Percentiles rank a stretch among this genome's conserved stretches.
phyloP scores from a whole-genome alignment of 2,888 invertebrate species.

The Archips crataeganus region DNA sequence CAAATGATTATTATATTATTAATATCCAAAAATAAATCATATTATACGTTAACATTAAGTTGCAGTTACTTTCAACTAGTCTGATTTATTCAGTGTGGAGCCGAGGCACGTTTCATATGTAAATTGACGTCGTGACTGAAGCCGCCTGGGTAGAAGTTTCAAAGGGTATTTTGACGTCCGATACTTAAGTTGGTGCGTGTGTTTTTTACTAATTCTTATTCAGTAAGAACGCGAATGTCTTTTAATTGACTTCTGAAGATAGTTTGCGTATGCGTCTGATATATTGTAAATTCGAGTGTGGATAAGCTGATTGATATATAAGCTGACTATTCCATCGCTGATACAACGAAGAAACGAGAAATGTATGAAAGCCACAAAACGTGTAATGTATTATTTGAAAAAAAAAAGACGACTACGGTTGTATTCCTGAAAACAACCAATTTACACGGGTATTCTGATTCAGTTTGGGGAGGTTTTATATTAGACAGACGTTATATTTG shows the following conservation, averaged over 20 bases:
- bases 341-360: no score
- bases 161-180: slow-evolving; percentile 48
- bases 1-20: not conserved
- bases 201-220: slow-evolving; percentile 24
- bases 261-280: not conserved
- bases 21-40: slow-evolving; percentile 14
- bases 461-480: no score
- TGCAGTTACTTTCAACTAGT: slow-evolving; percentile 42
- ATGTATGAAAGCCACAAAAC: no score
- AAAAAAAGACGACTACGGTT: no score
- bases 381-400: no score
- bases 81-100: slow-evolving; percentile 49
- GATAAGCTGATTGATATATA: not conserved
- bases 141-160: slow-evolving; percentile 46
- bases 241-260: slow-evolving; percentile 3
- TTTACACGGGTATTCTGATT: no score
- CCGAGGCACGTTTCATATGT: slow-evolving; percentile 49
- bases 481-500: no score
- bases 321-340: not conserved
- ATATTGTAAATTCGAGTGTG: not conserved
- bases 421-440: no score
- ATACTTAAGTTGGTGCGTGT: slow-evolving; percentile 36
- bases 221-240: not conserved
- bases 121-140: slow-evolving; percentile 48
- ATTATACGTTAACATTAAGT: slow-evolving; percentile 38